phyloP scores from a whole-genome alignment of 2,888 invertebrate species.

The Anorthoa munda region DNA sequence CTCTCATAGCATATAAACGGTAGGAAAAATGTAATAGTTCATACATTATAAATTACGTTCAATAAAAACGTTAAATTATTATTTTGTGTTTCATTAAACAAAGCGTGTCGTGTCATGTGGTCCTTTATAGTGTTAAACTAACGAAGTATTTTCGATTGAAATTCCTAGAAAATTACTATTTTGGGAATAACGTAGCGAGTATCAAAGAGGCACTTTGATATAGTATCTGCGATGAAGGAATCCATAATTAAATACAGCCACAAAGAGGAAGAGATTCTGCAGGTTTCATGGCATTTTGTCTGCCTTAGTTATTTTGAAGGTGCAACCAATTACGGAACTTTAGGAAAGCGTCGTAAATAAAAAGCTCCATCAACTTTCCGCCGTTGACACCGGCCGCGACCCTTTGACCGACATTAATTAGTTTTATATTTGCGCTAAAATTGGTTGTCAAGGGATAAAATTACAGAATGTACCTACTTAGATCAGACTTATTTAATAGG shows the following conservation, averaged over 20 bases:
- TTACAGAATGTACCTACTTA: conserved; percentile 13
- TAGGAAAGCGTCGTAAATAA: conserved; percentile 75
- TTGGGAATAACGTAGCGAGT: conserved; percentile 66
- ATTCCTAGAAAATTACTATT: conserved; percentile 62
- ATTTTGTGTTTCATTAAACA: conserved; percentile 69
- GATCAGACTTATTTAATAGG: neutral
- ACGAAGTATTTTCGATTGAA: conserved; percentile 39
- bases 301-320: conserved; percentile 42
- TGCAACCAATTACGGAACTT: conserved; percentile 64
- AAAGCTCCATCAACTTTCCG: conserved; percentile 79
- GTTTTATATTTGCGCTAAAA: conserved; percentile 69
- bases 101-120: neutral
- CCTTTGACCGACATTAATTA: conserved; percentile 84
- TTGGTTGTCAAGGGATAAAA: conserved; percentile 29
- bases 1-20: conserved; percentile 80
- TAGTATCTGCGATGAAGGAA: conserved; percentile 65
- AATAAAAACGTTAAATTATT: conserved; percentile 89
- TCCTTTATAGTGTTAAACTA: conserved; percentile 19
- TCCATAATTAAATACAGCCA: conserved; percentile 75
- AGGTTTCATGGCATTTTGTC: conserved; percentile 31
- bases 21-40: conserved; percentile 85
- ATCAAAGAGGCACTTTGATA: conserved; percentile 73
- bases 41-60: conserved; percentile 86
- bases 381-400: conserved; percentile 66
- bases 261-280: conserved; percentile 43